phyloP scores from a whole-genome alignment of 2,888 invertebrate species.

The Eilema depressum region DNA sequence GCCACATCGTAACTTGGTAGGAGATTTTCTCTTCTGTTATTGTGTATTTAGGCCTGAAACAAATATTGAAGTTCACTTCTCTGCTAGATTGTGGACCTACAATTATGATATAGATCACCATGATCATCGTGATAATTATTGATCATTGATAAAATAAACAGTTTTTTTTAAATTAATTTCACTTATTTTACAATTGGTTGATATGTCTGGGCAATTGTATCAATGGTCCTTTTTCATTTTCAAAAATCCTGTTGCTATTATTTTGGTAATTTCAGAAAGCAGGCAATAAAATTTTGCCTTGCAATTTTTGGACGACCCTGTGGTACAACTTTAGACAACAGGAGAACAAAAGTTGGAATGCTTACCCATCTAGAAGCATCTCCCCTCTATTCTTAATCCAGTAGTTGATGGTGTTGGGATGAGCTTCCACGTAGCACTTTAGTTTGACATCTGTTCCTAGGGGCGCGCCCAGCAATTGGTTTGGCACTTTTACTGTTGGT shows the following conservation, averaged over 20 bases:
- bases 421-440: slow-evolving; percentile 96
- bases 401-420: slow-evolving; percentile 90
- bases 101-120: no score
- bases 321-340: no score
- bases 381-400: slow-evolving; percentile 93
- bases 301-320: no score
- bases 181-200: no score
- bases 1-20: slow-evolving; percentile 92
- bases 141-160: no score
- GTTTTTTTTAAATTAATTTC: no score
- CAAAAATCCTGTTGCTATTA: neutral
- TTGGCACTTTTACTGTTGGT: slow-evolving; percentile 95
- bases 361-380: slow-evolving; percentile 93
- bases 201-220: no score
- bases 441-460: slow-evolving; percentile 94
- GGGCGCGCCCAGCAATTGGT: slow-evolving; percentile 95
- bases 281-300: no score
- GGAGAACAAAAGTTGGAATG: neutral
- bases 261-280: neutral
- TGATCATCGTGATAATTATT: no score
- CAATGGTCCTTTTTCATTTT: no score
- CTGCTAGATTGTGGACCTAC: neutral
- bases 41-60: slow-evolving; percentile 90
- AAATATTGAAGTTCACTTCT: slow-evolving; percentile 21
- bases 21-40: slow-evolving; percentile 90